phyloP scores from a whole-genome alignment of 2,113 vertebrate species.

The Riparia riparia region DNA sequence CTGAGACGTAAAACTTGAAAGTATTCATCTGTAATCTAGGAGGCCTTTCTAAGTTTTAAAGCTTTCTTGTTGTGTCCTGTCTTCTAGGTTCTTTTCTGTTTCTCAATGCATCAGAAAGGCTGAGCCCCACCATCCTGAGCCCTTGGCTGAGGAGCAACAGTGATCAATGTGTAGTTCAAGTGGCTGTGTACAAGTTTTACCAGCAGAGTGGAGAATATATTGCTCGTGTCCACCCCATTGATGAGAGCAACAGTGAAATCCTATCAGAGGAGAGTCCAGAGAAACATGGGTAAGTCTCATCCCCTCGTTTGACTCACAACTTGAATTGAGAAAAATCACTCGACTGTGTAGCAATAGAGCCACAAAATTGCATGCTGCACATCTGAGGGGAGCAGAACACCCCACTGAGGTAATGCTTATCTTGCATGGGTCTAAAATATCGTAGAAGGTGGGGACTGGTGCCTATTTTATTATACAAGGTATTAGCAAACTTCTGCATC shows the following conservation, averaged over 20 bases:
- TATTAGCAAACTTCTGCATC: background rate
- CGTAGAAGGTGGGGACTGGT: background rate
- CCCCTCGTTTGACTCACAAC: background rate
- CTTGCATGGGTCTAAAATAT: background rate
- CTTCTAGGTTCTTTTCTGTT: slow-evolving; percentile 88
- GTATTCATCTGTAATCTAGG: background rate
- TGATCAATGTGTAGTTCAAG: slow-evolving; percentile 84
- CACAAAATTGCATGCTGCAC: background rate
- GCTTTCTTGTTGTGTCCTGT: slow-evolving; percentile 3
- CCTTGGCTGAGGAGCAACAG: slow-evolving; percentile 89
- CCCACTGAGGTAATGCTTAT: background rate
- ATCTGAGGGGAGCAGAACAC: background rate
- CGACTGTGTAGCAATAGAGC: accelerated
- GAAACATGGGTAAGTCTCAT: slow-evolving; percentile 76
- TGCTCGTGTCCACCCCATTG: slow-evolving; percentile 80
- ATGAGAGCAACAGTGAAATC: slow-evolving; percentile 70
- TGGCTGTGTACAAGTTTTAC: slow-evolving; percentile 87
- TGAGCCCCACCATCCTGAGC: slow-evolving; percentile 87
- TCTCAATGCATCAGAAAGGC: slow-evolving; percentile 83
- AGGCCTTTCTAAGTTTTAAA: background rate
- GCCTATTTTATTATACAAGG: background rate
- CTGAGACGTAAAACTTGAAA: background rate
- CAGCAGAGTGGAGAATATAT: slow-evolving; percentile 86
- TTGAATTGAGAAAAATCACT: background rate
- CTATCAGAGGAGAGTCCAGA: slow-evolving; percentile 63